These are phyloP conservation scores for Madoqua kirkii DNA, from an alignment of 2,113 vertebrate species.

Conservation along the genomic window DNA sequence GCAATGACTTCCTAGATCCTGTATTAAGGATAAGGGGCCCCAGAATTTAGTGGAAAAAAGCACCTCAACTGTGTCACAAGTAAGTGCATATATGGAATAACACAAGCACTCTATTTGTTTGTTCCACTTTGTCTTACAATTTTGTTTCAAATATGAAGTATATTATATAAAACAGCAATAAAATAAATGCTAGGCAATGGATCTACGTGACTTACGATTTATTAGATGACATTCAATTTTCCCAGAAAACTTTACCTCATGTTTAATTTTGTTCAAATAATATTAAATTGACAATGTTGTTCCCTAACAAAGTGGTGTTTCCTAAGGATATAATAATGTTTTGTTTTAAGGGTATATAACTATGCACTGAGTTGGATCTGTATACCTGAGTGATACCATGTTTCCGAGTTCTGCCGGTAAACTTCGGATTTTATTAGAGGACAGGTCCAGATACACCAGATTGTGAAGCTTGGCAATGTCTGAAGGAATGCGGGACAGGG, in stretches of 20 bases:
- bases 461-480: conserved; percentile 99
- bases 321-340: background rate
- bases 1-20: background rate
- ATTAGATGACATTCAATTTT: background rate
- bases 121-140: background rate
- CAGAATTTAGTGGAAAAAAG: background rate
- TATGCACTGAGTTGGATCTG: background rate
- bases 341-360: background rate
- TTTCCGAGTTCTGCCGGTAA: conserved; percentile 99
- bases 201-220: background rate
- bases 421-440: conserved; percentile 98
- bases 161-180: conserved; percentile 15
- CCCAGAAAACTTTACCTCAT: background rate
- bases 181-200: background rate
- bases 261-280: background rate
- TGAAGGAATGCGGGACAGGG: conserved; percentile 96
- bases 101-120: background rate
- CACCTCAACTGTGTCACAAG: background rate
- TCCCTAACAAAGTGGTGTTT: conserved; percentile 12
- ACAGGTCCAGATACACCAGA: conserved; percentile 98
- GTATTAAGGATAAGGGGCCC: background rate
- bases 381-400: conserved; percentile 99
- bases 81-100: background rate
- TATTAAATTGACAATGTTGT: background rate
- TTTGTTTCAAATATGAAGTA: background rate